phyloP scores from a whole-genome alignment of 2,797 vertebrate species.

The Calcarius lapponicus region DNA sequence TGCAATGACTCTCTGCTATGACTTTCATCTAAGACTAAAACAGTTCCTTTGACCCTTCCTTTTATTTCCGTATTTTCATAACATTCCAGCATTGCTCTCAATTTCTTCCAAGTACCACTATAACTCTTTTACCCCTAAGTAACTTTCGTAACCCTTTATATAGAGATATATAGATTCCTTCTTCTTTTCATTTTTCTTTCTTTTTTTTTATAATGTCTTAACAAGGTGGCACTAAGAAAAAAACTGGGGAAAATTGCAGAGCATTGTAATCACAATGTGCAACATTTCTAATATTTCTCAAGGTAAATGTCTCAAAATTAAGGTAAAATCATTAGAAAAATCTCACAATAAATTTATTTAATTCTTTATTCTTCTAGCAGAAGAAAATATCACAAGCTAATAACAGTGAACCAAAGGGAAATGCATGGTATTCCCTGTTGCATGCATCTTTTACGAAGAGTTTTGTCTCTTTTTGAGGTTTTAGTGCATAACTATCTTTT shows the following conservation, averaged over 20 bases:
- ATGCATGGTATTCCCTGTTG: accelerated
- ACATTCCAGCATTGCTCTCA: neutral
- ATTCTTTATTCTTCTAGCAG: neutral
- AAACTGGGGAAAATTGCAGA: neutral
- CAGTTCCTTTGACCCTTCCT: neutral
- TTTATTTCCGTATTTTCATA: neutral
- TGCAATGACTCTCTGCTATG: neutral
- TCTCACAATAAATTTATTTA: neutral
- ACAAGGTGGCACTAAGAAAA: too few species aligned
- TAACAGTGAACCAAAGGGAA: neutral
- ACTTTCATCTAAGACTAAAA: neutral
- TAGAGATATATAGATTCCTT: neutral
- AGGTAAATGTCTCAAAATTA: neutral
- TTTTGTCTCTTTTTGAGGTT: neutral
- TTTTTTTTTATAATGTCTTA: too few species aligned
- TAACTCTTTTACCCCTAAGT: neutral
- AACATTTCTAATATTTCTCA: neutral
- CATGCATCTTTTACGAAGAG: neutral
- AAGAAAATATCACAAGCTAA: neutral
- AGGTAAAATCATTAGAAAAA: neutral
- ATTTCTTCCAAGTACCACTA: neutral
- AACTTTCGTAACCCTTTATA: neutral
- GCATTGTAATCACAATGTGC: neutral
- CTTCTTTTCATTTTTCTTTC: too few species aligned
- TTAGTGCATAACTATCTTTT: neutral